A percentile compares a stretch with the other conserved stretches of the same genome.
These are phyloP conservation scores for Fukomys damarensis DNA, from an alignment of 2,113 vertebrate genomes.

Conservation along the genomic window DNA sequence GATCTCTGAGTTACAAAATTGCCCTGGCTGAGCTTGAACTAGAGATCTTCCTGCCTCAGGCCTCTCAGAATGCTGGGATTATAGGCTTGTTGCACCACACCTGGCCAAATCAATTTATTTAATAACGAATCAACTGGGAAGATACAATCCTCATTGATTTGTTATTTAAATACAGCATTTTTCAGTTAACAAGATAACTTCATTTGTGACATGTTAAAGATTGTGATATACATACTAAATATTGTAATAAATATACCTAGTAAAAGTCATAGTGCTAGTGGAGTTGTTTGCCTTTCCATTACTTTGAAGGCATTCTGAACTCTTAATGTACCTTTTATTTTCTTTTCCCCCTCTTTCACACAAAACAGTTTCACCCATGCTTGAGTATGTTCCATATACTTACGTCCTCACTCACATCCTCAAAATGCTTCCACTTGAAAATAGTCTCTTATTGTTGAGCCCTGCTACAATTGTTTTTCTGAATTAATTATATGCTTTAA, in stretches of 20 bases:
- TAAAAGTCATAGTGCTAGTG: background rate
- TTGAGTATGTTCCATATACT: background rate
- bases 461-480: background rate
- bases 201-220: background rate
- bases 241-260: background rate
- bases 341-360: background rate
- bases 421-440: background rate
- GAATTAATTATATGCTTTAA: background rate
- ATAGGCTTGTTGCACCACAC: background rate
- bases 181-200: background rate
- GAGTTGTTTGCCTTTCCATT: background rate
- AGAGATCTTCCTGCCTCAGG: background rate
- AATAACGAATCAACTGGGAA: background rate
- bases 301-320: background rate
- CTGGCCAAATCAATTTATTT: background rate
- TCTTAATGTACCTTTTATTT: conserved; percentile 23
- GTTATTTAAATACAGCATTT: conserved; percentile 2
- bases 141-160: background rate
- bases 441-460: conserved; percentile 24
- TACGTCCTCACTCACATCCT: background rate
- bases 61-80: background rate
- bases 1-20: background rate
- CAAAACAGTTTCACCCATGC: background rate
- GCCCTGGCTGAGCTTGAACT: background rate
- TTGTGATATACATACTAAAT: background rate